Base-by-base conservation (phyloP, 2,888 invertebrate species). In the Sylvicola cinctus region DNA sequence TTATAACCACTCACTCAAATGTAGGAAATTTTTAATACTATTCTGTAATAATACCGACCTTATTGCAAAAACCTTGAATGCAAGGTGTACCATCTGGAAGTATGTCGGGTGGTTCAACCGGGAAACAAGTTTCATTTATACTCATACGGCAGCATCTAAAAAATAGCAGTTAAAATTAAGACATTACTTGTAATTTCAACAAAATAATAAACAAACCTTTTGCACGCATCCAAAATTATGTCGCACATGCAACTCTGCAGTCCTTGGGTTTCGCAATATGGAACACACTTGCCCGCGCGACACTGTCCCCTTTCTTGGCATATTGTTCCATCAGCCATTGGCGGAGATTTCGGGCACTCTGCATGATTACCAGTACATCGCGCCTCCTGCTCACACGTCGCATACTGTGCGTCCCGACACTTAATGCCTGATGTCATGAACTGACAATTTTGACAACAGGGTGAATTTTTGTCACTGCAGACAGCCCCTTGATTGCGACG, bases 201-300 rank as follows among this genome's bases (percentile, higher is more conserved):
- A 30, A 23, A 31, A 31, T 31, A n/a, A 15, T 13, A 15, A 28
- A 34, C 36, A 13, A 33, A 51, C 49, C 91, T 69, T 49, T 83
- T 85, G 53, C 95, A 96, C 4, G 93, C 90, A 49, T 88, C 80
- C 41, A 72, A 77, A 50, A 88, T 79, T 45, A 81, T 79, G 51
- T 91, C 90, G 55, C 95, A 95, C 81, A 93, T 90, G 65, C 95
- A 95, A 52, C 90, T 88, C 54, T 84, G 84, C 52, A 84, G 64
- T 33, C 79, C 81, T 52, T 85, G 83, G 13, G 85, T 87, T 62
- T 95, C 90, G 56, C 95, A 96, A 58, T 83, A 93, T 1, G 93
- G 88, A 46, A 85, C 71, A 56, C 95, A 95, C 48, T 78, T 75
- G n/a, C 95, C 95, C 48, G 68, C 70, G 34, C 74, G 68, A 52